These are phyloP conservation scores for Ondatra zibethicus DNA, from an alignment of 2,113 vertebrate genomes.

Conservation along the genomic window DNA sequence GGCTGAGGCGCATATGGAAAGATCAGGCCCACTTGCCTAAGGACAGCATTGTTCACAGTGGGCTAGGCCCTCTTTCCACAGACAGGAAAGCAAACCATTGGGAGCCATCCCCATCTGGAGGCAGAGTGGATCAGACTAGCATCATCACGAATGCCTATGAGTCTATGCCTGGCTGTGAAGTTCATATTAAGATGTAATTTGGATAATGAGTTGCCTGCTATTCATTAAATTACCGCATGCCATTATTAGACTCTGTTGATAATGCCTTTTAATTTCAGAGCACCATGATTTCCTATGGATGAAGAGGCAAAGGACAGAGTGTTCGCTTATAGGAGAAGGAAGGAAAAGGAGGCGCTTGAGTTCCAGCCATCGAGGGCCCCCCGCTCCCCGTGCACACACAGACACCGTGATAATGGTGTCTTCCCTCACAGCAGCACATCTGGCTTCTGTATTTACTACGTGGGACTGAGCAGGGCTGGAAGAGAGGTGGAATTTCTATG, in stretches of 20 bases:
- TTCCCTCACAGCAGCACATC: rapidly evolving
- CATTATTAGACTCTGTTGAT: neutral
- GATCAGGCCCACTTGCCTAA: neutral
- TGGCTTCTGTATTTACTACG: neutral
- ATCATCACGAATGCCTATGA: neutral
- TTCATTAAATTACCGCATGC: neutral
- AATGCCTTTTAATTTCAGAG: slow-evolving; percentile 16
- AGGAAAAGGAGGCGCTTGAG: too few relatives aligned
- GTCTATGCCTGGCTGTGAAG: neutral
- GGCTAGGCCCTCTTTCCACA: neutral
- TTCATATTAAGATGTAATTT: neutral
- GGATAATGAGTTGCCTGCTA: neutral
- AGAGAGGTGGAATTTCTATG: rapidly evolving
- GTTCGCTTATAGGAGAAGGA: neutral
- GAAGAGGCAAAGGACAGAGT: neutral
- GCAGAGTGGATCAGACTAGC: neutral
- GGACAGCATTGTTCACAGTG: neutral
- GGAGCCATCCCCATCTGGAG: too few relatives aligned
- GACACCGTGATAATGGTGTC: rapidly evolving
- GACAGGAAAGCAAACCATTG: too few relatives aligned
- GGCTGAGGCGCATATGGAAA: neutral
- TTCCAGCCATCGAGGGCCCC: neutral
- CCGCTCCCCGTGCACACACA: rapidly evolving
- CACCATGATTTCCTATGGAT: neutral
- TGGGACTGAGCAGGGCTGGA: neutral